Evolutionary conservation across 2,797 vertebrate species (phyloP).

Genomic region (Lacerta bilineata): DNA sequence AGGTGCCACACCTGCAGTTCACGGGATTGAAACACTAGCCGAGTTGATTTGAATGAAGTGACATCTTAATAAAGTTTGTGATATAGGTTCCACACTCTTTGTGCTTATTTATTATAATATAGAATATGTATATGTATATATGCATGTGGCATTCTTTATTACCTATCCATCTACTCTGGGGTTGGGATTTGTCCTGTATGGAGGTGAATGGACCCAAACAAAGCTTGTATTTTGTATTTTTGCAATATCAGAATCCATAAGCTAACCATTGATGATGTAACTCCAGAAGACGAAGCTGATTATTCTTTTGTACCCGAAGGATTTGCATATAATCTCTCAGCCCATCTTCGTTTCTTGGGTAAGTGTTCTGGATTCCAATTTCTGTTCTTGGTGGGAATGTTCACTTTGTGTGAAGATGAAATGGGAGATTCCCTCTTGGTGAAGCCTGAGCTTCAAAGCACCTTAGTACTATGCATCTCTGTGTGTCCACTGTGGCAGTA

Average conservation of each 20-base stretch:
- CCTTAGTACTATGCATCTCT: not conserved
- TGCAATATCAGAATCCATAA: conserved; percentile 89
- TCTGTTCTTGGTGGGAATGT: conserved; percentile 8
- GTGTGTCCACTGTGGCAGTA: not conserved
- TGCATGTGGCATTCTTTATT: not conserved
- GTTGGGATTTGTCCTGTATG: not conserved
- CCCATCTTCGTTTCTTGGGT: conserved; percentile 98
- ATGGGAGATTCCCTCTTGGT: not conserved
- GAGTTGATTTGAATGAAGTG: not conserved
- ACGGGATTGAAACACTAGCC: not conserved
- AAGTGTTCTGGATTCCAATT: conserved; percentile 53
- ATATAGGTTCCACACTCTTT: not conserved
- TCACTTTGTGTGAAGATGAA: too few species aligned
- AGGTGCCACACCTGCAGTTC: not conserved
- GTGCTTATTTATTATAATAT: not conserved
- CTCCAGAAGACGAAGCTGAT: conserved; percentile 93
- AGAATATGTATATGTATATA: not conserved
- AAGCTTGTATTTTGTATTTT: conserved; percentile 26
- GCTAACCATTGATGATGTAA: conserved; percentile 93
- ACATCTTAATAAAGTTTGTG: conserved; percentile 4
- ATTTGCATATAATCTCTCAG: conserved; percentile 95
- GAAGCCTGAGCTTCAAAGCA: not conserved
- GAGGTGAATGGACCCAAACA: not conserved
- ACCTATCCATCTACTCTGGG: not conserved
- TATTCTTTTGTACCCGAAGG: conserved; percentile 97